phyloP scores from a whole-genome alignment of 92 coral and sea anemone species.

The Galaxea fascicularis region DNA sequence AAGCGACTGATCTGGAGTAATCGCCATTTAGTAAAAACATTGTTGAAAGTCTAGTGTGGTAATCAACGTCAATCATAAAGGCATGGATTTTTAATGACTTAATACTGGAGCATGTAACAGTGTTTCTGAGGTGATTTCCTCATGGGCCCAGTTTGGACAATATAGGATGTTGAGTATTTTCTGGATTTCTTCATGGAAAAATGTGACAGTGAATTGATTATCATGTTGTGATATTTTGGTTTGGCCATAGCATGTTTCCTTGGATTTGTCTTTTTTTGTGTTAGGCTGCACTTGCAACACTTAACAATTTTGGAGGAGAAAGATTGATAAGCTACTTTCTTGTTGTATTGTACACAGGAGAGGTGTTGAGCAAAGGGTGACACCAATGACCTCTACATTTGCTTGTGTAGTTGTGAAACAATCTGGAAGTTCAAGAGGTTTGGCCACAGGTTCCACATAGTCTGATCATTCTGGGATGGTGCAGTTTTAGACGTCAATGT shows the following conservation, averaged over 20 bases:
- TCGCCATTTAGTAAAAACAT: background rate
- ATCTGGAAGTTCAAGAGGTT: constrained; percentile 50
- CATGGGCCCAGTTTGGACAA: constrained; percentile 28
- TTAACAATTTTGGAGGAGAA: constrained; percentile 35
- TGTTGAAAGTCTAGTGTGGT: constrained; percentile 1
- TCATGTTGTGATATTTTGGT: constrained; percentile 29
- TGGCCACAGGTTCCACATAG: constrained; percentile 34
- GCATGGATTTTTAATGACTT: constrained; percentile 34
- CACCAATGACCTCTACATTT: constrained; percentile 42
- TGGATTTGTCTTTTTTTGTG: constrained; percentile 48
- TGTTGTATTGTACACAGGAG: constrained; percentile 38
- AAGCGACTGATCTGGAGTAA: background rate
- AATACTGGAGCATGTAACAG: constrained; percentile 34
- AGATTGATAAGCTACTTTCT: constrained; percentile 47
- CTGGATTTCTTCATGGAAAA: constrained; percentile 47
- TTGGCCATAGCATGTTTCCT: constrained; percentile 45
- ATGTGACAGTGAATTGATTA: constrained; percentile 39
- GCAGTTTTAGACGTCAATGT: constrained; percentile 40
- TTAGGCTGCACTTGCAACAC: constrained; percentile 42
- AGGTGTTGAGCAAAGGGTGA: constrained; percentile 36
- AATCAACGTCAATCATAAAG: constrained; percentile 7
- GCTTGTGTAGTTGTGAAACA: constrained; percentile 52
- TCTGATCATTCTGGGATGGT: constrained; percentile 37
- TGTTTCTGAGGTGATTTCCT: constrained; percentile 32
- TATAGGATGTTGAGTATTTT: constrained; percentile 14